Evolutionary conservation across 1,140 invertebrate genomes (phyloP).

Genomic region (Drosophila ohnishii): DNA sequence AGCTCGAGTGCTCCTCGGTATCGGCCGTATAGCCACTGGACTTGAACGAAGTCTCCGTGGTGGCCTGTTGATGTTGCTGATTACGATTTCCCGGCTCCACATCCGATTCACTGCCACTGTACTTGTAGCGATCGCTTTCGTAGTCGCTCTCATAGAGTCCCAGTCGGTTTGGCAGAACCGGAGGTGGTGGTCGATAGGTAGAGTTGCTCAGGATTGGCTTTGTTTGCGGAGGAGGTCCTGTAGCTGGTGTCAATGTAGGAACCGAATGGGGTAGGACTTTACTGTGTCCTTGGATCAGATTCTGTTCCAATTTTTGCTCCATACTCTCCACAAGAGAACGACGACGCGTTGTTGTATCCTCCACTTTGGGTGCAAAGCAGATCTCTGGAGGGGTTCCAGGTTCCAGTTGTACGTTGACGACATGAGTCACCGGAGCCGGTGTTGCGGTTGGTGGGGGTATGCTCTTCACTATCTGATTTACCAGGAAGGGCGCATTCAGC

Average conservation of each 20-base stretch:
- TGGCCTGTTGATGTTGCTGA: slow-evolving; percentile 83
- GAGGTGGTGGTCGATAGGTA: slow-evolving; percentile 82
- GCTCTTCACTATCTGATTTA: slow-evolving; percentile 82
- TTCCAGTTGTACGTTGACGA: slow-evolving; percentile 84
- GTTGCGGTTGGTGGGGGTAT: slow-evolving; percentile 83
- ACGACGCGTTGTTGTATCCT: slow-evolving; percentile 70
- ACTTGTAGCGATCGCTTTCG: slow-evolving; percentile 89
- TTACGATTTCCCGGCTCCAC: slow-evolving; percentile 85
- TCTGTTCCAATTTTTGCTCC: slow-evolving; percentile 85
- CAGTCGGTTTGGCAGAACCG: slow-evolving; percentile 86
- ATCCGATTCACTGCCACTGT: slow-evolving; percentile 87
- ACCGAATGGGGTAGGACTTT: slow-evolving; percentile 85
- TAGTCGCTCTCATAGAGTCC: slow-evolving; percentile 88
- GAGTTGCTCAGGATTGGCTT: slow-evolving; percentile 4
- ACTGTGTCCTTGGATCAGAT: slow-evolving; percentile 84
- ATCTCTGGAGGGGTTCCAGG: slow-evolving; percentile 88
- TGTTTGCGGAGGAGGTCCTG: slow-evolving; percentile 13
- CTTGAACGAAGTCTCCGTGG: slow-evolving; percentile 68
- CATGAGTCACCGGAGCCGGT: slow-evolving; percentile 31
- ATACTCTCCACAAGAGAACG: slow-evolving; percentile 85
- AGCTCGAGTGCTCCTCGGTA: slow-evolving; percentile 86
- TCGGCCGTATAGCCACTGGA: slow-evolving; percentile 89
- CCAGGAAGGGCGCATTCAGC: slow-evolving; percentile 84
- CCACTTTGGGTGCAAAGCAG: slow-evolving; percentile 84
- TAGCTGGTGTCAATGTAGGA: slow-evolving; percentile 65